Conservation (phyloP, 2,113 vertebrate species). For the Cercopithecus mona region DNA sequence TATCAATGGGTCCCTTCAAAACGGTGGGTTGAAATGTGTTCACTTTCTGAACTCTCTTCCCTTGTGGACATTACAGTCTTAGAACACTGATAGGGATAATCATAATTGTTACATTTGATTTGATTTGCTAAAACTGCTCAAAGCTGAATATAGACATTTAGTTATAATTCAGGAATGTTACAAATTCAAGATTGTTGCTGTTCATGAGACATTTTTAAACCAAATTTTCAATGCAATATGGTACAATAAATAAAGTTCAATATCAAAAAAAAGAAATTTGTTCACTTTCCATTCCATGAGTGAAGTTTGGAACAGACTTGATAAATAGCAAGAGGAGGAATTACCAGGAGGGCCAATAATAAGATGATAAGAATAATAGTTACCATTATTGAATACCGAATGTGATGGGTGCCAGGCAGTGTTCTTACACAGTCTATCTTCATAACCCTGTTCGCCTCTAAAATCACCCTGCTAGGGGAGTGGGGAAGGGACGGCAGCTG, state of each 20-base stretch:
- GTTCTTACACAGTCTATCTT: not conserved
- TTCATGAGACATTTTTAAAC: slow-evolving; percentile 16
- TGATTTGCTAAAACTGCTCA: slow-evolving; percentile 37
- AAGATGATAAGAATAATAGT: not conserved
- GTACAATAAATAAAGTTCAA: not conserved
- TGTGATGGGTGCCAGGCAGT: not conserved
- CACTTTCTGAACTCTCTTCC: not conserved
- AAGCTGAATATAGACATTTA: not conserved
- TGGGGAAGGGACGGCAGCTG: not conserved
- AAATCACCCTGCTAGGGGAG: not conserved
- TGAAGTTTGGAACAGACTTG: not conserved
- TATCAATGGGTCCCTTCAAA: not conserved
- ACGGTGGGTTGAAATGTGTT: not conserved
- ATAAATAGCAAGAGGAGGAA: not conserved
- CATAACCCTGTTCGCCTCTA: not conserved
- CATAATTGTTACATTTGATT: slow-evolving; percentile 8
- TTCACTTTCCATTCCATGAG: not conserved
- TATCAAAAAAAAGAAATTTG: not conserved
- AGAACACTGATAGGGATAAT: not conserved
- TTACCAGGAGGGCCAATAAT: not conserved
- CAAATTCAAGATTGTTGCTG: slow-evolving; percentile 24
- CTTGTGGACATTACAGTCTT: not conserved
- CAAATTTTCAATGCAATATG: not conserved
- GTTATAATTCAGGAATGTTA: slow-evolving; percentile 1
- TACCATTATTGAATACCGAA: not conserved